Evolutionary conservation across 1,140 invertebrate species (phyloP), one percentile per base, ranked within the genome.

Genomic region (Pemphigus obesinymphae): DNA sequence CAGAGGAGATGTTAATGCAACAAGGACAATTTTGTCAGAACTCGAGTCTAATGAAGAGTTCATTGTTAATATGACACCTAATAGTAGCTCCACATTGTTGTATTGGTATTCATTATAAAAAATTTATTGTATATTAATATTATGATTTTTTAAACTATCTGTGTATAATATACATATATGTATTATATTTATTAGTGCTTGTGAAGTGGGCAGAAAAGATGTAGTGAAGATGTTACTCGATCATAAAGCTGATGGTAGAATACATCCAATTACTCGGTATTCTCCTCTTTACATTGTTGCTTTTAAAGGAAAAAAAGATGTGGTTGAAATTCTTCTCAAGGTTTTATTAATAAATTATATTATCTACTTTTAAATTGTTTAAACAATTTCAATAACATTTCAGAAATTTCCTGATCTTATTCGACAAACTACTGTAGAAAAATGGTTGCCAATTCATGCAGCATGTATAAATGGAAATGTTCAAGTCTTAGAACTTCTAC

Each of bases 231-330:
- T 94, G 7, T 88, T 99, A 34, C 85, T 99, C 45, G 92, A 93
- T 17, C 88, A 92, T 82, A 93, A 94, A 13, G 95, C 95, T 0
- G 95, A 97, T 88, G 94, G 93, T 13, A 89, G 94, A 50, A 92
- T 92, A 48, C 95, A 98, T 88, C 92, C 94, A 10, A 92, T 95
- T 10, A 97, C 96, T 1, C 93, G 94, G 85, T 96, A 98, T 86
- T 95, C 95, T 8, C 95, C 97, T 0, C 88, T 99, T 0, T 97
- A 99, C 87, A 93, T 96, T 72, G 94, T 96, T 10, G 94, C 94
- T 85, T 94, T 95, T 85, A 93, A 94, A 86, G 95, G 95, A 1
- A 91, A 93, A 86, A 88, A 90, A 82, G 92, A 95, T 68, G 94
- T 98, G 81, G 93, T 94, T 0, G 90, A 93, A 84, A 87, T 96